Conservation (phyloP, 2,888 invertebrate species). For the Drosophila gaucha region DNA sequence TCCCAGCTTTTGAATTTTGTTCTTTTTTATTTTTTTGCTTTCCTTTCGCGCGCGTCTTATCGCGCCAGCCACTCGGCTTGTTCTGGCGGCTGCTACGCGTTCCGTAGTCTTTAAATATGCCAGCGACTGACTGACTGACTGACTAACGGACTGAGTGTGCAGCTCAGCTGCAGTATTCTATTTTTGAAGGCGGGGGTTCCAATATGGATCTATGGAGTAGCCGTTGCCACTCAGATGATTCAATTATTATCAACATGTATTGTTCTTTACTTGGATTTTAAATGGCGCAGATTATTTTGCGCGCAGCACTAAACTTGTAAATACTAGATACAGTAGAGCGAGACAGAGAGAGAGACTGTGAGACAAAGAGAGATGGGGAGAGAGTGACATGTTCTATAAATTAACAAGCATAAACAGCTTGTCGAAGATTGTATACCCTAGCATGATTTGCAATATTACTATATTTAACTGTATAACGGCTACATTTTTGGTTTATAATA, state of each 20-base stretch:
- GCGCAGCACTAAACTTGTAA: constrained; percentile 47
- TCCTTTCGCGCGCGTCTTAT: constrained; percentile 44
- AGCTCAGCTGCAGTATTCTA: not conserved
- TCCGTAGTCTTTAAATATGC: constrained; percentile 28
- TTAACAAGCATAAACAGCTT: not conserved
- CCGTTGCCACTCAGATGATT: not conserved
- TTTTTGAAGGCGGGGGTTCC: not conserved
- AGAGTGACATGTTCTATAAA: not conserved
- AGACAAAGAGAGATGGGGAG: not conserved
- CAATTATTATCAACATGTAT: constrained; percentile 11
- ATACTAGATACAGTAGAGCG: constrained; percentile 3
- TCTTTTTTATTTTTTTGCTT: not conserved
- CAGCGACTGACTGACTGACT: not conserved
- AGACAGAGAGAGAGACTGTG: not conserved
- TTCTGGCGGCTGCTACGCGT: constrained; percentile 27
- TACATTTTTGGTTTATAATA: not conserved
- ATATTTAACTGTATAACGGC: too few relatives aligned
- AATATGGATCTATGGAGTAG: not conserved
- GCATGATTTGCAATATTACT: not conserved
- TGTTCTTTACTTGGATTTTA: constrained; percentile 19
- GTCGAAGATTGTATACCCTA: not conserved
- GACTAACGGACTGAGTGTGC: not conserved
- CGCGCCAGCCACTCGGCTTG: constrained; percentile 45
- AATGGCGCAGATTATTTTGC: constrained; percentile 60
- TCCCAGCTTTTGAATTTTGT: constrained; percentile 19